Evolutionary conservation across 1,140 invertebrate genomes (phyloP), one percentile per base, ranked within the genome.

Genomic region (Eubasilissa regina): DNA sequence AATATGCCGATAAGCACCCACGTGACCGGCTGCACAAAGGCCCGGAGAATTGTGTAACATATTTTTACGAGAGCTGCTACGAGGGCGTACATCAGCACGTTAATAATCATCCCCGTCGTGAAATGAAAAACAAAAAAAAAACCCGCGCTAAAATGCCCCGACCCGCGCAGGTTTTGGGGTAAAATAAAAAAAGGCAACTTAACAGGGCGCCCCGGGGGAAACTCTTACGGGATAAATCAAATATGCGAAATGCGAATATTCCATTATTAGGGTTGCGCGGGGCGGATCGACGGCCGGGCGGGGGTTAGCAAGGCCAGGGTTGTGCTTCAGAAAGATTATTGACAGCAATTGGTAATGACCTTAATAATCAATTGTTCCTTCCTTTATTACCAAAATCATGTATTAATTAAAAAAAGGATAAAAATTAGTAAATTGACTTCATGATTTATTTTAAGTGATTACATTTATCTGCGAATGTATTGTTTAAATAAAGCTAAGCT

Each of bases 171-270:
- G 47, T 15, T n/a, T 66, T 66, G 25, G 48, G 62, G 17, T 25
- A 48, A 48, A 79, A 79, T 75, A 77, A 80, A 76, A 35, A 66
- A 72, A 74, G 55, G 51, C 21, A 55, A 55, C 47, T 51, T 48
- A 80, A 72, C 68, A 72, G 48, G 51, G 25, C 25, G 35, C 62
- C 79, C 74, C 79, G 17, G 56, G 81, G 78, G 68, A 70, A 74
- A 75, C 74, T 76, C 72, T 73, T 66, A 70, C 76, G 68, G 81
- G 81, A 82, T 82, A 82, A 82, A 82, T 82, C 81, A 82, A 82
- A 82, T 80, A 82, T 82, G 81, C 78, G 77, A 81, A 81, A 81
- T 81, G 80, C 74, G 80, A 82, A 82, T 82, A 82, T 82, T 82
- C 81, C 81, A 82, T 82, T 82, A 82, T 82, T 82, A 82, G 78